A percentile compares a stretch with the other conserved stretches of the same genome.
These are phyloP conservation scores for Epiblema foenella DNA, from an alignment of 2,888 invertebrate genomes.

Conservation along the genomic window DNA sequence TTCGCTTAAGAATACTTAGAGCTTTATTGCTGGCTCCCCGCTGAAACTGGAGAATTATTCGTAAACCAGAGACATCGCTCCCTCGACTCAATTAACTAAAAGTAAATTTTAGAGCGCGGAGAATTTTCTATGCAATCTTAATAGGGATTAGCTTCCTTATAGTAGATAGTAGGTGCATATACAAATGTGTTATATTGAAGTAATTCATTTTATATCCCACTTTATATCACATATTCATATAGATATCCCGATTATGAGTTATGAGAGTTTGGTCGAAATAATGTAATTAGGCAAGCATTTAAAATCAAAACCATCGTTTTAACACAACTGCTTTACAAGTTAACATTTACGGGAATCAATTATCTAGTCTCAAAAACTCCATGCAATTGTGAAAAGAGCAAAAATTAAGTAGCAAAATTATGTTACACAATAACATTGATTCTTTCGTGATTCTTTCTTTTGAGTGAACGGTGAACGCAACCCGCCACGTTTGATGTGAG, in stretches of 20 bases:
- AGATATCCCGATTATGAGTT: too few relatives aligned
- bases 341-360: too few relatives aligned
- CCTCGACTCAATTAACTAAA: slow-evolving; percentile 44
- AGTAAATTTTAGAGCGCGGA: slow-evolving; percentile 43
- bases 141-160: slow-evolving; percentile 31
- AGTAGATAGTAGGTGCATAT: neutral
- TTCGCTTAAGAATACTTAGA: slow-evolving; percentile 26
- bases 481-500: slow-evolving; percentile 25
- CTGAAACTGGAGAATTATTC: slow-evolving; percentile 27
- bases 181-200: neutral
- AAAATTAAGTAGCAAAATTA: too few relatives aligned
- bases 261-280: too few relatives aligned
- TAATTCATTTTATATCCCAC: slow-evolving; percentile 2
- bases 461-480: slow-evolving; percentile 3
- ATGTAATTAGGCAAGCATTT: too few relatives aligned
- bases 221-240: neutral
- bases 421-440: slow-evolving; percentile 8
- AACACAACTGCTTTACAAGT: too few relatives aligned
- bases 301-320: too few relatives aligned
- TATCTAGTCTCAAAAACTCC: too few relatives aligned
- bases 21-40: slow-evolving; percentile 7
- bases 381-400: too few relatives aligned
- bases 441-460: slow-evolving; percentile 30
- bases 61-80: slow-evolving; percentile 28
- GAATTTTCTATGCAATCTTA: slow-evolving; percentile 36